These are phyloP conservation scores for Megaleporinus macrocephalus DNA, from an alignment of 2,113 vertebrate genomes.

Conservation along the genomic window DNA sequence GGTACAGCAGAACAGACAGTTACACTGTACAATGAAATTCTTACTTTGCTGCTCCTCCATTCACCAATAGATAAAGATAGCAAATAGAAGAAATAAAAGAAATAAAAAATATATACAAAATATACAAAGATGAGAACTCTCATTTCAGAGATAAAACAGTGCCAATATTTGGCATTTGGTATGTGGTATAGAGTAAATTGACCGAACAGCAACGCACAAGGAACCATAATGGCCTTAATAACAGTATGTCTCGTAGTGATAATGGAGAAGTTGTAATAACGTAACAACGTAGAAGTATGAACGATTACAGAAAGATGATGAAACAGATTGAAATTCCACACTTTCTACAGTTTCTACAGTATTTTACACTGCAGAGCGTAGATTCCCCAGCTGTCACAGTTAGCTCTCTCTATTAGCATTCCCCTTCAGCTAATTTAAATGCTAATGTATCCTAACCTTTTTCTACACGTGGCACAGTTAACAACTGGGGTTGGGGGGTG, in stretches of 20 bases:
- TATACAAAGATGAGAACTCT: too few species aligned
- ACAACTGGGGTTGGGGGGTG: constrained; percentile 29
- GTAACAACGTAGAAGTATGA: neutral
- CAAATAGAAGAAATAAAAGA: too few species aligned
- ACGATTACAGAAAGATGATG: constrained; percentile 27
- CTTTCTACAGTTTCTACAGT: neutral
- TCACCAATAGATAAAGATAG: too few species aligned
- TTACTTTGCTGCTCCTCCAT: too few species aligned
- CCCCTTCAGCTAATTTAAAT: constrained; percentile 51
- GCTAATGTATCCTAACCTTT: constrained; percentile 55
- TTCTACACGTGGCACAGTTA: constrained; percentile 39
- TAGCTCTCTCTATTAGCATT: constrained; percentile 35
- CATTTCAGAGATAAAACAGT: too few species aligned
- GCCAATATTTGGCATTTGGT: too few species aligned
- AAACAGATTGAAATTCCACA: neutral
- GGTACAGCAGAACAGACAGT: too few species aligned
- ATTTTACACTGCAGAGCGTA: neutral
- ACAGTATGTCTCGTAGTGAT: neutral
- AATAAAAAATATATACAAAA: too few species aligned
- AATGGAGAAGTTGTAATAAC: neutral
- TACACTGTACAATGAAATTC: too few species aligned
- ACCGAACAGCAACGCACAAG: too few species aligned
- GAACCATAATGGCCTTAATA: too few species aligned
- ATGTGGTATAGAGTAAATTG: too few species aligned
- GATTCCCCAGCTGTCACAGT: constrained; percentile 24